Conservation (phyloP, 2,888 invertebrate genomes). For the Diarsia mendica region DNA sequence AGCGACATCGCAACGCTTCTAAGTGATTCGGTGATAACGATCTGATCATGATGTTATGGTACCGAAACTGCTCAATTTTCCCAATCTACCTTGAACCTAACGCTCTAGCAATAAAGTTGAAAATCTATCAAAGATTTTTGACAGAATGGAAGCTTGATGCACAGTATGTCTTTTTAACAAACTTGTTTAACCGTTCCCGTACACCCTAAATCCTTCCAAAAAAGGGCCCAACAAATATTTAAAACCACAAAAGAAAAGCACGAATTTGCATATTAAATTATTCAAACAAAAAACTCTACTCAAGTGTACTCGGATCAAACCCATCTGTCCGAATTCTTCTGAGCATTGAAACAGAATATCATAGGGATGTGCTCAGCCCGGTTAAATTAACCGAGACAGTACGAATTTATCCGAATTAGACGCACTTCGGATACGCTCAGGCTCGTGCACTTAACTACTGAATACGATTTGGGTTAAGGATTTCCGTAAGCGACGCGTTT, state of each 20-base stretch:
- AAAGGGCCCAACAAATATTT: conserved; percentile 30
- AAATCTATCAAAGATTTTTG: neutral
- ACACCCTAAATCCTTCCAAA: neutral
- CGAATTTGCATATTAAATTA: conserved; percentile 39
- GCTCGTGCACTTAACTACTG: conserved; percentile 58
- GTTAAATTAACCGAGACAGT: conserved; percentile 76
- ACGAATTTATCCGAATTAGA: conserved; percentile 74
- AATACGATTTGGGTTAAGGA: conserved; percentile 56
- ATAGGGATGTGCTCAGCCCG: conserved; percentile 50
- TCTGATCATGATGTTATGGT: neutral
- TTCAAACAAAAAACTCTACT: conserved; percentile 51
- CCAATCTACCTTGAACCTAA: no score
- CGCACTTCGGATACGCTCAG: conserved; percentile 60
- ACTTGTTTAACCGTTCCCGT: neutral
- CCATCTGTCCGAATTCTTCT: conserved; percentile 43
- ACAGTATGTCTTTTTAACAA: neutral
- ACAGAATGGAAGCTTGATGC: no score
- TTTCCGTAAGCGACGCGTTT: conserved; percentile 25
- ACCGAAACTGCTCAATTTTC: no score
- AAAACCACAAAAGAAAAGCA: conserved; percentile 28
- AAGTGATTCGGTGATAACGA: neutral
- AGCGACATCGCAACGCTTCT: neutral
- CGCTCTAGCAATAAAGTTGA: no score
- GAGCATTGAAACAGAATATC: conserved; percentile 63
- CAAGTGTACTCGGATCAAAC: conserved; percentile 53